Conservation (phyloP, 2,888 invertebrate genomes). For the Hypsopygia costalis region DNA sequence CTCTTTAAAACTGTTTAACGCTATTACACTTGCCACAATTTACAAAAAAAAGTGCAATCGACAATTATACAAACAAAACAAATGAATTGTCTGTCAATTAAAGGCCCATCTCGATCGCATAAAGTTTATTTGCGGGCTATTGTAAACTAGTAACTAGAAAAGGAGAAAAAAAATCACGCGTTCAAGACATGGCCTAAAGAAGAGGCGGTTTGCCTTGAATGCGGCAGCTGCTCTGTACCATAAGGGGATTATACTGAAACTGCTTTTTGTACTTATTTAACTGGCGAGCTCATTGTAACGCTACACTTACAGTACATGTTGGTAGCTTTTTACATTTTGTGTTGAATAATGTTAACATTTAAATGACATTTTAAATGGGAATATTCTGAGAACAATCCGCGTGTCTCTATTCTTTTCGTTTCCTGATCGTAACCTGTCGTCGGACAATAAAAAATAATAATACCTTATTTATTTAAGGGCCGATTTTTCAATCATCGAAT, state of each 20-base stretch:
- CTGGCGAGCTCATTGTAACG: conserved; percentile 57
- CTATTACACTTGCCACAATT: no score
- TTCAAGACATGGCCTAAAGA: conserved; percentile 50
- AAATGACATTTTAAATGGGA: no score
- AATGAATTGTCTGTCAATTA: conserved; percentile 5
- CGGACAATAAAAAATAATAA: no score
- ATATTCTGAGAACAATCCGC: no score
- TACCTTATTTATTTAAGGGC: no score
- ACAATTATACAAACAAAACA: not conserved
- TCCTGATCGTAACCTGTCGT: no score
- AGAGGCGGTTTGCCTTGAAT: conserved; percentile 69
- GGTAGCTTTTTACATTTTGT: conserved; percentile 7
- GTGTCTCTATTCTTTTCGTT: no score
- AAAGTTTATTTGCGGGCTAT: conserved; percentile 26
- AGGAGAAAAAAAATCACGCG: conserved; percentile 39
- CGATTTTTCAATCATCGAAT: no score
- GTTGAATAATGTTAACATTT: no score
- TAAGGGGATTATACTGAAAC: conserved; percentile 63
- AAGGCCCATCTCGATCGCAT: conserved; percentile 18
- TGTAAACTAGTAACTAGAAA: conserved; percentile 33
- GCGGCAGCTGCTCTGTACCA: conserved; percentile 54
- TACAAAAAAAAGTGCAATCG: no score
- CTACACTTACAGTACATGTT: conserved; percentile 34
- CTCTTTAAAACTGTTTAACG: no score
- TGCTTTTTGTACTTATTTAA: conserved; percentile 57